Percentiles rank a stretch among this genome's conserved stretches.
phyloP scores from a whole-genome alignment of 2,113 vertebrate genomes.

The Trogon surrucura region DNA sequence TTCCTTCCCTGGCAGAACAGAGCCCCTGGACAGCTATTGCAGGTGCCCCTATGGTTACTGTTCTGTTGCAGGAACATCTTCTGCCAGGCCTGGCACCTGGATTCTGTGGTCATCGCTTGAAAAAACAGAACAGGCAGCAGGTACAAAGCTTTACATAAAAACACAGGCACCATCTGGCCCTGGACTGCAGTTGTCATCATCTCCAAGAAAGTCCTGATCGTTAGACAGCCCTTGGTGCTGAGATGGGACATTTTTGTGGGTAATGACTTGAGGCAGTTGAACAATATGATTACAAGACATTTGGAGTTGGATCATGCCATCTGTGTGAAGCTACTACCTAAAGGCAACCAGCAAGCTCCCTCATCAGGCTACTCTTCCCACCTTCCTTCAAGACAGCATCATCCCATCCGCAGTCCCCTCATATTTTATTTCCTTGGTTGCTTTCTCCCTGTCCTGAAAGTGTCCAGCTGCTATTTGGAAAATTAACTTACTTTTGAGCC shows the following conservation, averaged over 20 bases:
- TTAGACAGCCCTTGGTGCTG: background rate
- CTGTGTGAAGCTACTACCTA: background rate
- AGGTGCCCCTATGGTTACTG: background rate
- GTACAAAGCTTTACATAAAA: background rate
- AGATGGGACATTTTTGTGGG: background rate
- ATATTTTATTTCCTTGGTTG: background rate
- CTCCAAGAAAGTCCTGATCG: fast-evolving
- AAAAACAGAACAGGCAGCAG: background rate
- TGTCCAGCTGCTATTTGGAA: background rate
- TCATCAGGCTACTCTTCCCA: background rate
- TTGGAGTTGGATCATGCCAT: background rate
- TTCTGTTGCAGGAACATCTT: background rate
- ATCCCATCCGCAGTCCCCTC: background rate
- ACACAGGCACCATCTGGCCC: background rate
- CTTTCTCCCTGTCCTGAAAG: background rate
- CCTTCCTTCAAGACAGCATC: background rate
- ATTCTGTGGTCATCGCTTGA: background rate
- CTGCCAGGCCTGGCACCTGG: background rate
- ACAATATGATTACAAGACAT: background rate
- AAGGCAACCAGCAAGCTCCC: background rate
- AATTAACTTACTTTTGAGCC: background rate
- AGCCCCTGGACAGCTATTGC: background rate
- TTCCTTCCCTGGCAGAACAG: background rate
- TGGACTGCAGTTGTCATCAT: background rate
- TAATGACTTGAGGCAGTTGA: background rate